These are phyloP conservation scores for Dichetophora obliterata DNA, from an alignment of 2,888 invertebrate genomes.

Conservation along the genomic window DNA sequence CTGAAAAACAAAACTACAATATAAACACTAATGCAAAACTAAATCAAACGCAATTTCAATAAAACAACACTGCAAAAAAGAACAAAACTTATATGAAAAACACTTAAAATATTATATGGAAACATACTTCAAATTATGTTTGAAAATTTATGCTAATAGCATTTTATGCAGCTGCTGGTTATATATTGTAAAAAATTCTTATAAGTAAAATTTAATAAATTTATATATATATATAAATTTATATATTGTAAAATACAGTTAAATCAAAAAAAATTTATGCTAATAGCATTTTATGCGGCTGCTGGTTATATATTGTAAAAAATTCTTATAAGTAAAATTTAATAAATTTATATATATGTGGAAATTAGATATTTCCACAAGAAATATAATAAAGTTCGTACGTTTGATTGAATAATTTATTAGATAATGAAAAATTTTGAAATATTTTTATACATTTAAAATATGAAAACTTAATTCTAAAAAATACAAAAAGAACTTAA, in stretches of 20 bases:
- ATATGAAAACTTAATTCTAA: too few species aligned
- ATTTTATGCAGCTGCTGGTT: not conserved
- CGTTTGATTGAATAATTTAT: too few species aligned
- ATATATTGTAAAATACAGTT: conserved; percentile 14
- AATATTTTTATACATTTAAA: too few species aligned
- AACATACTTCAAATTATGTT: conserved; percentile 1
- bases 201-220: not conserved
- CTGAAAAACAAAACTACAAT: conserved; percentile 39
- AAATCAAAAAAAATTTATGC: conserved; percentile 7
- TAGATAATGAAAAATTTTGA: too few species aligned
- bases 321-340: not conserved
- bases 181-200: conserved; percentile 12
- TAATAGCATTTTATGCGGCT: not conserved
- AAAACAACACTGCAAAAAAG: conserved; percentile 23
- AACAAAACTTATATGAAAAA: not conserved
- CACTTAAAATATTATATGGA: not conserved
- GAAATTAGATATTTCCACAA: too few species aligned
- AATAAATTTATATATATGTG: too few species aligned
- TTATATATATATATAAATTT: too few species aligned
- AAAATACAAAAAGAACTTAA: too few species aligned
- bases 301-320: conserved; percentile 20
- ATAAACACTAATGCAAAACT: conserved; percentile 31
- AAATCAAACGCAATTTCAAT: conserved; percentile 34
- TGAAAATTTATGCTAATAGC: conserved; percentile 8
- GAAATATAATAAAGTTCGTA: too few species aligned